Evolutionary conservation across 2,888 invertebrate genomes (phyloP), one percentile per base, ranked within the genome.

Genomic region (Parnassius orleans): DNA sequence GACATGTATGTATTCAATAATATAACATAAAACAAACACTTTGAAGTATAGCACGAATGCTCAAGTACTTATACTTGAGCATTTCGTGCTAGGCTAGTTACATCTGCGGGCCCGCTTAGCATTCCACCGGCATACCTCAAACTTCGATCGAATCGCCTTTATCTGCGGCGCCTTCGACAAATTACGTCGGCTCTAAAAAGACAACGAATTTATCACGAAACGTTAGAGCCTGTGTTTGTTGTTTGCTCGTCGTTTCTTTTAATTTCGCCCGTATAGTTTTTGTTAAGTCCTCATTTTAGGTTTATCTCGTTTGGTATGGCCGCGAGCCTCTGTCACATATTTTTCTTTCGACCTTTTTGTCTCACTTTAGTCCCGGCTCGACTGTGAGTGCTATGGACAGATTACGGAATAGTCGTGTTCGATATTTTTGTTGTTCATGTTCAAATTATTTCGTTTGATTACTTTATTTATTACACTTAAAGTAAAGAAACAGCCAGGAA

Each of bases 151-250:
- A 80, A 79, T 80, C 78, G 80, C 79, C 83, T 87, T 89, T 90
- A 90, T 90, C 90, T 84, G 77, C 80, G 90, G 90, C 90, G 90
- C 90, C 90, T 90, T 79, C 86, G 88, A 90, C 90, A 90, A 90
- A 90, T 90, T 90, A 90, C 85, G 83, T 80, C 85, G 86, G 83
- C 76, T 72, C 87, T 84, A 83, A 86, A 87, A 87, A 86, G 81
- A 78, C 80, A 78, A 81, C 79, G 74, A 78, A 79, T 81, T 88
- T 90, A 90, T 90, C 90, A 83, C 76, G 81, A 77, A 81, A 82
- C 80, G 83, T 87, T 87, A 84, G 85, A 77, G 79, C 66, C 78
- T 80, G 83, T 84, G 85, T 85, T 86, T 84, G 86, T 84, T 82
- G 88, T 83, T 84, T 86, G 88, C 86, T 81, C 83, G 81, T 82